These are phyloP conservation scores for Margarornis squamiger DNA, from an alignment of 2,797 vertebrate species.

Conservation along the genomic window DNA sequence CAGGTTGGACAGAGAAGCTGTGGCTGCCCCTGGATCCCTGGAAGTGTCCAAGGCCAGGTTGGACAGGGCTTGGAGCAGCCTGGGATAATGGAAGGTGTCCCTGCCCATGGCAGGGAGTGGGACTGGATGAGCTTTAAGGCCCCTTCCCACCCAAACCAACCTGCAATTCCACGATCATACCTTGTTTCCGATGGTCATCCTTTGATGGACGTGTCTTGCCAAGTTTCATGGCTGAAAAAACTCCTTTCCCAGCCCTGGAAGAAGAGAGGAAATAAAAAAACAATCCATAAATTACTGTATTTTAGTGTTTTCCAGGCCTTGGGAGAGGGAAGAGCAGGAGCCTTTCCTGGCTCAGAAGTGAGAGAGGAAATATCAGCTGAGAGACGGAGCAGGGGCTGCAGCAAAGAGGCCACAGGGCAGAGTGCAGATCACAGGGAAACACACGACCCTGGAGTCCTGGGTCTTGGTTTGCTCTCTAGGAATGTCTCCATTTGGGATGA, in stretches of 20 bases:
- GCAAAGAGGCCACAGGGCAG: not conserved
- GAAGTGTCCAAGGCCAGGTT: too few relatives aligned
- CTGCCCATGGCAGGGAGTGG: too few relatives aligned
- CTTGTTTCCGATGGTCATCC: constrained; percentile 86
- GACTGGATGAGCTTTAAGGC: too few relatives aligned
- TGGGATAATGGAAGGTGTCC: too few relatives aligned
- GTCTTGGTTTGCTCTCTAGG: not conserved
- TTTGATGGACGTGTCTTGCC: constrained; percentile 87
- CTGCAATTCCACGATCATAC: constrained; percentile 48
- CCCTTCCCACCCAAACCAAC: not conserved
- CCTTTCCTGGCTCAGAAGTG: not conserved
- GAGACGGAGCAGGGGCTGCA: not conserved
- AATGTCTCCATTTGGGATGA: not conserved
- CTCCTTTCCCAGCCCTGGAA: constrained; percentile 89
- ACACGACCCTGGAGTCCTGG: not conserved
- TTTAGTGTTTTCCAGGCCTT: not conserved
- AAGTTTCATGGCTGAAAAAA: constrained; percentile 96
- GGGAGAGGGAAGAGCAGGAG: not conserved
- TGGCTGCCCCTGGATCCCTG: too few relatives aligned
- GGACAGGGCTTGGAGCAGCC: too few relatives aligned
- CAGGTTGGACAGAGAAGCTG: too few relatives aligned
- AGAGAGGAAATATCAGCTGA: not conserved
- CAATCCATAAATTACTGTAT: not conserved
- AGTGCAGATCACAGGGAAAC: not conserved
- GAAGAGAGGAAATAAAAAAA: not conserved